Evolutionary conservation across 2,888 invertebrate genomes (phyloP), one percentile per base, ranked within the genome.

Genomic region (Masnerella sp.): DNA sequence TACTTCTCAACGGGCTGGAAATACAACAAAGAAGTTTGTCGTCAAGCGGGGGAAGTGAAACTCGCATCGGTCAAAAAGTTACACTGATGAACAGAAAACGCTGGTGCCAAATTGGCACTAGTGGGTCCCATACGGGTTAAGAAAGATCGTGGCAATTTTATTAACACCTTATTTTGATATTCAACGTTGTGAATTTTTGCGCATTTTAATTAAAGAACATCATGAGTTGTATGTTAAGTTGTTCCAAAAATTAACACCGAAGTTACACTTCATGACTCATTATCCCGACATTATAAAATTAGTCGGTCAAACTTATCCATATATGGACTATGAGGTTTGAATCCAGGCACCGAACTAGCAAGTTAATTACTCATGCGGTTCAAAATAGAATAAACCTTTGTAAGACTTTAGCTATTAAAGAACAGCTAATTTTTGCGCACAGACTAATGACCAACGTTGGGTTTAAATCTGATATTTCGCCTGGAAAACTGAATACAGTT

Each of bases 221-320:
- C 38, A 65, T 28, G 36, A 43, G 30, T 25, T 36, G 12, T 73
- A 40, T 74, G 70, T 70, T 47, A 62, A 34, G 34, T 69, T 59
- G 22, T 47, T 67, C 40, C 32, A 20, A 17, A 28, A 25, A 30
- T 25, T 76, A 32, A 70, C 56, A 49, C 75, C 77, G 1, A 80
- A 80, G 58, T 75, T 79, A 47, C 80, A 81, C 45, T 76, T 74
- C 59, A 30, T 80, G 30, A 20, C 40, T 1, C 81, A 81, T 58
- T 80, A 80, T 62, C 59, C 75, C 4, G 5, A 64, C 9, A 45
- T 78, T 20, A 71, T 78, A 14, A 36, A 18, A 20, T n/a, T 30
- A 18, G 20, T 56, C 20, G 56, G 56, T 12, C 42, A n/a, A 42
- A 18, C 32, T 56, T 2, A 32, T 56, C 8, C 28, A 56, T 18